phyloP scores from a whole-genome alignment of 1,140 invertebrate genomes.

The Drosophila bocki region DNA sequence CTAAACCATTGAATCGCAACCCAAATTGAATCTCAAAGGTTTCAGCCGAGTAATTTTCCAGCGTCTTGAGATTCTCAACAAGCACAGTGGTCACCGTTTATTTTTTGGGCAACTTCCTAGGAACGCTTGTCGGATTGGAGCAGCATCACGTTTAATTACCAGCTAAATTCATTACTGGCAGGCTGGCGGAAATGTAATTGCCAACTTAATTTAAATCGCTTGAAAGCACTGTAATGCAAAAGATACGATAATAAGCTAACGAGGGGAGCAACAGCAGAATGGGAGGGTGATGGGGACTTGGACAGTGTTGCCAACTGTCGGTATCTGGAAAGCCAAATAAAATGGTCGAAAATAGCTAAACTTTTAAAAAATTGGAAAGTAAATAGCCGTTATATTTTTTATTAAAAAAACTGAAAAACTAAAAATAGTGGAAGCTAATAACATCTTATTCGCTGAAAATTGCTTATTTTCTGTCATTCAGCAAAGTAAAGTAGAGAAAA shows the following conservation, averaged over 20 bases:
- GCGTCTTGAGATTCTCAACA: conserved; percentile 21
- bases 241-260: conserved; percentile 43
- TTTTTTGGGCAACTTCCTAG: not conserved
- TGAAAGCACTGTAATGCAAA: conserved; percentile 28
- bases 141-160: conserved; percentile 6
- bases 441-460: no score
- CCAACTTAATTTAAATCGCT: conserved; percentile 45
- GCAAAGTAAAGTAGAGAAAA: no score
- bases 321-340: no score
- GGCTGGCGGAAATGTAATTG: conserved; percentile 36
- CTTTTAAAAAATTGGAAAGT: no score
- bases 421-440: no score
- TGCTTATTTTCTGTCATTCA: no score
- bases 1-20: conserved; percentile 4
- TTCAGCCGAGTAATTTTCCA: conserved; percentile 34
- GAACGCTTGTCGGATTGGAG: not conserved
- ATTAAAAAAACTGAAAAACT: no score
- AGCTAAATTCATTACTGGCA: not conserved
- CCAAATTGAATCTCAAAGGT: conserved; percentile 21
- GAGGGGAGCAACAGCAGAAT: not conserved
- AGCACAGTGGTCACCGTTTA: conserved; percentile 5
- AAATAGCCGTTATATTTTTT: no score
- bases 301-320: no score
- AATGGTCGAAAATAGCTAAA: no score
- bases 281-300: conserved; percentile 1